Conservation (phyloP, 1,140 invertebrate genomes). For the Heliothis virescens region DNA sequence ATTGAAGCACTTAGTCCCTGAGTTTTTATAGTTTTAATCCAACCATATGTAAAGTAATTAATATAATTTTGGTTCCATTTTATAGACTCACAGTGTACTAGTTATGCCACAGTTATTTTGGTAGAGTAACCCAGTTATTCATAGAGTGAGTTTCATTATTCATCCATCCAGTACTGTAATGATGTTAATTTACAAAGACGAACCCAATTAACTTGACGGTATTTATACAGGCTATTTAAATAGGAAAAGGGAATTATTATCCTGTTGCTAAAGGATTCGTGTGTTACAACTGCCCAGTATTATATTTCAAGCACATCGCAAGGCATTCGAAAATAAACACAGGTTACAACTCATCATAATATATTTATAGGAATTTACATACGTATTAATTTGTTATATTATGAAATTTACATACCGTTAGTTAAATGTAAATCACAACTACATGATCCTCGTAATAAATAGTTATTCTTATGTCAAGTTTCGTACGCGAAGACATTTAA, state of each 20-base stretch:
- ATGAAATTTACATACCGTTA: constrained; percentile 48
- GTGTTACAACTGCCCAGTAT: constrained; percentile 23
- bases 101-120: constrained; percentile 63
- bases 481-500: constrained; percentile 85
- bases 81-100: constrained; percentile 7
- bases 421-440: constrained; percentile 80
- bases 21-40: too few relatives aligned
- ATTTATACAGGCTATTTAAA: constrained; percentile 12
- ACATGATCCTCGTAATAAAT: constrained; percentile 86
- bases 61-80: constrained; percentile 1
- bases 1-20: too few relatives aligned
- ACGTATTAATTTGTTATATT: constrained; percentile 10
- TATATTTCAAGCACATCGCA: constrained; percentile 33
- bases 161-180: not conserved
- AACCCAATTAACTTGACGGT: constrained; percentile 4
- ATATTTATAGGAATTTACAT: constrained; percentile 49
- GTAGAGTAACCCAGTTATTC: constrained; percentile 51
- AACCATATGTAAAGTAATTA: not conserved
- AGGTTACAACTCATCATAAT: constrained; percentile 50
- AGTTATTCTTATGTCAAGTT: constrained; percentile 86
- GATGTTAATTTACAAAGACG: constrained; percentile 10
- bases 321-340: constrained; percentile 53
- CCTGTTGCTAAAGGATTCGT: constrained; percentile 16
- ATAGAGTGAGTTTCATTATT: not conserved
- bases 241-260: constrained; percentile 36